Evolutionary conservation across 2,888 invertebrate species (phyloP).

Genomic region (Hydraecia micacea): DNA sequence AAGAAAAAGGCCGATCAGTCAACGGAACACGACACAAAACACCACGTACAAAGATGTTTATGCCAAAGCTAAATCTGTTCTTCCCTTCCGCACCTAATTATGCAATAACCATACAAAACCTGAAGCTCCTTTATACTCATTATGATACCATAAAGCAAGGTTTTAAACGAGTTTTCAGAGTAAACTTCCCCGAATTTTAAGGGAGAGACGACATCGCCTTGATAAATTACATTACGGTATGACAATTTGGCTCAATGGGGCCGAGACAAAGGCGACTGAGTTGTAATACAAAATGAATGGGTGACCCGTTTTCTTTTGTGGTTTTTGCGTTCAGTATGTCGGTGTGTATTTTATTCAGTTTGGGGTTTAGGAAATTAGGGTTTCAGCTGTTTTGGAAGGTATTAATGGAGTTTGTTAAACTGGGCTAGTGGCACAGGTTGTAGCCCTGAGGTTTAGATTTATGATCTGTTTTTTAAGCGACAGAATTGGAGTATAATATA

Average conservation of each 20-base stretch:
- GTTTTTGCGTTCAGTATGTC: constrained; percentile 31
- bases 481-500: not conserved
- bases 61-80: constrained; percentile 2
- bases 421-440: not conserved
- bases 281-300: constrained; percentile 62
- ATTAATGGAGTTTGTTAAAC: not conserved
- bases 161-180: constrained; percentile 56
- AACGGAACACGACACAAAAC: not conserved
- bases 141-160: constrained; percentile 41
- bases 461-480: not conserved
- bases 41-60: constrained; percentile 3
- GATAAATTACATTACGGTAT: constrained; percentile 77
- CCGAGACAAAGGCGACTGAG: constrained; percentile 67
- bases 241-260: constrained; percentile 73
- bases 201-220: constrained; percentile 65
- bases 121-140: constrained; percentile 46
- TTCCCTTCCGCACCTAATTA: constrained; percentile 40
- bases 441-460: not conserved
- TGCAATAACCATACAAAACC: constrained; percentile 51
- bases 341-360: constrained; percentile 24
- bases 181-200: constrained; percentile 61
- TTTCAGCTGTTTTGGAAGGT: not conserved
- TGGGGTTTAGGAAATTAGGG: not conserved
- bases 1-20: not conserved
- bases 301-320: constrained; percentile 52